Conservation (phyloP, 2,113 vertebrate species). For the Percopsis transmontana region DNA sequence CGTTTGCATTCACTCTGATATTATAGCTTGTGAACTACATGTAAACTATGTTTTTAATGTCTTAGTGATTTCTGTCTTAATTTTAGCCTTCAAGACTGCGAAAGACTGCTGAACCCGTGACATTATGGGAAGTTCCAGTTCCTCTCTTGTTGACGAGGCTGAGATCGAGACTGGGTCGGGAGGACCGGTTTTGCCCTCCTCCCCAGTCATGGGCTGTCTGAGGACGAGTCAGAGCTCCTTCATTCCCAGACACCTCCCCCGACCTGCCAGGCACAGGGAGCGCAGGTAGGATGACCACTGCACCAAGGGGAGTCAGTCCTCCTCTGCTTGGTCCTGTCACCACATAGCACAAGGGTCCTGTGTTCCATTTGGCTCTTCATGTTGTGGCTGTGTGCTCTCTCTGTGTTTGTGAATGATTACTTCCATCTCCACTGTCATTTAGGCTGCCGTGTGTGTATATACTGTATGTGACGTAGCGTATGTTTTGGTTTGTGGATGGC, state of each 20-base stretch:
- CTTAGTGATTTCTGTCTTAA: not conserved
- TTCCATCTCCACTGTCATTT: no score
- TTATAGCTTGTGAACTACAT: no score
- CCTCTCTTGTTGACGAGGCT: slow-evolving; percentile 44
- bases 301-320: no score
- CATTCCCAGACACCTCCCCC: slow-evolving; percentile 53
- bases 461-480: no score
- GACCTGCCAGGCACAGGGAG: slow-evolving; percentile 51
- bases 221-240: slow-evolving; percentile 66
- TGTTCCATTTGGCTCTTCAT: no score
- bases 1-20: not conserved
- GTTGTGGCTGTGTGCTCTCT: no score
- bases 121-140: slow-evolving; percentile 61
- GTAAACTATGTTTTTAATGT: not conserved
- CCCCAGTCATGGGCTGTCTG: slow-evolving; percentile 61
- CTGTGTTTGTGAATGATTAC: no score
- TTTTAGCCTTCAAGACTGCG: no score
- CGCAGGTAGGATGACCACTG: slow-evolving; percentile 65
- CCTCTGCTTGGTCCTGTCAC: no score
- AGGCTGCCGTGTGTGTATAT: no score
- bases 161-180: slow-evolving; percentile 14
- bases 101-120: slow-evolving; percentile 26
- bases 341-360: no score
- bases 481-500: no score
- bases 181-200: slow-evolving; percentile 43